phyloP scores from a whole-genome alignment of 2,888 invertebrate genomes.

The Omphaloscelis lunosa region DNA sequence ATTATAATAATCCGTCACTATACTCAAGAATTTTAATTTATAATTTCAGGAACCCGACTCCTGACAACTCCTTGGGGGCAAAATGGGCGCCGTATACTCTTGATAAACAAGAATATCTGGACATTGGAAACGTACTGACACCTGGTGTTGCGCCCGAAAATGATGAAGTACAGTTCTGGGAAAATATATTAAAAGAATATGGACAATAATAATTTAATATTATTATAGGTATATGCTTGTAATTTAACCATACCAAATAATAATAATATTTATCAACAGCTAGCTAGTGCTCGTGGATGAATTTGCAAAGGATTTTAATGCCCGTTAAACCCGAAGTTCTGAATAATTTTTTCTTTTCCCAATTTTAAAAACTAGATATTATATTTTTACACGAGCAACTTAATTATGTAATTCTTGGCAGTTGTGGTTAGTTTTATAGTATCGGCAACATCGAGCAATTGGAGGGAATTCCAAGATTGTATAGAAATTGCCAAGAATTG shows the following conservation, averaged over 20 bases:
- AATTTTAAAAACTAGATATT: background rate
- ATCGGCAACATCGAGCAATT: background rate
- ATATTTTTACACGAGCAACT: background rate
- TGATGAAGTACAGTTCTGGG: conserved; percentile 73
- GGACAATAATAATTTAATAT: conserved; percentile 29
- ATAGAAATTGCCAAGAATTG: background rate
- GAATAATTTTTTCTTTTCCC: background rate
- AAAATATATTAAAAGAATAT: conserved; percentile 67
- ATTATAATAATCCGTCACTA: no score
- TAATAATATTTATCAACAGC: background rate
- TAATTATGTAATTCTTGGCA: background rate
- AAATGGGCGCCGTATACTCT: conserved; percentile 67
- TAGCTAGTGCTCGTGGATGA: background rate
- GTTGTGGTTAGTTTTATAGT: background rate
- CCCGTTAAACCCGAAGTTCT: background rate
- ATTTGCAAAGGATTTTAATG: background rate
- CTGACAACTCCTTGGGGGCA: conserved; percentile 64
- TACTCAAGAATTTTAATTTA: background rate
- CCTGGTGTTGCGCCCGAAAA: conserved; percentile 62
- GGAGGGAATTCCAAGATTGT: background rate
- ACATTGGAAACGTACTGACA: conserved; percentile 70
- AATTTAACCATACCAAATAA: background rate
- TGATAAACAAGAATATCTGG: conserved; percentile 69
- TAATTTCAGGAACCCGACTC: conserved; percentile 72
- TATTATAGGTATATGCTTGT: background rate